A percentile compares a stretch with the other conserved stretches of the same genome.
These are phyloP conservation scores for Ectemnius lituratus DNA, from an alignment of 2,888 invertebrate species.

Conservation along the genomic window DNA sequence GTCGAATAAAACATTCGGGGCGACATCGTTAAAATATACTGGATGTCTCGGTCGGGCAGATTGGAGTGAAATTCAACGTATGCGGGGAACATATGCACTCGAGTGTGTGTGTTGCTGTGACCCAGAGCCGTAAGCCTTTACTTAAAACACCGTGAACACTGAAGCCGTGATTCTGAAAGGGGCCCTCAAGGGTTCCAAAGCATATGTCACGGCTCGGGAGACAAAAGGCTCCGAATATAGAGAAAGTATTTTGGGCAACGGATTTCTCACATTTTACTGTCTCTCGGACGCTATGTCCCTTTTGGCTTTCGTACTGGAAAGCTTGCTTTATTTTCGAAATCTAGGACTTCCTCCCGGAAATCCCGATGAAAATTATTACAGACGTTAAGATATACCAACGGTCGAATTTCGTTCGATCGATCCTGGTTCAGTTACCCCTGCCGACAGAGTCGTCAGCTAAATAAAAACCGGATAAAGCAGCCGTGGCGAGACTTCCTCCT, in stretches of 20 bases:
- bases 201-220: conserved; percentile 53
- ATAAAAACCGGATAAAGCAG: too few species aligned
- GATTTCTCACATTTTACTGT: conserved; percentile 30
- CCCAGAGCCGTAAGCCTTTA: conserved; percentile 45
- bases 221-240: conserved; percentile 45
- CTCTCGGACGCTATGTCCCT: neutral
- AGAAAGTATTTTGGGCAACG: conserved; percentile 31
- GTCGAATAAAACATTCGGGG: neutral
- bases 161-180: conserved; percentile 43
- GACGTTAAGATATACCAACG: too few species aligned
- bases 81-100: conserved; percentile 35
- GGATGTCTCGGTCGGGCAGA: conserved; percentile 23
- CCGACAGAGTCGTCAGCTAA: too few species aligned
- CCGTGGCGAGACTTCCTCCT: too few species aligned
- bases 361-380: too few species aligned
- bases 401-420: too few species aligned
- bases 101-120: conserved; percentile 36
- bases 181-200: conserved; percentile 45
- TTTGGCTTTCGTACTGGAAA: neutral
- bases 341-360: neutral
- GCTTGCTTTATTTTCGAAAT: neutral
- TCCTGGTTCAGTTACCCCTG: too few species aligned
- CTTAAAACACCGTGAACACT: conserved; percentile 42
- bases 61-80: conserved; percentile 36
- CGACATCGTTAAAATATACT: neutral